phyloP scores from a whole-genome alignment of 2,888 invertebrate genomes.

The Aporophyla nigra region DNA sequence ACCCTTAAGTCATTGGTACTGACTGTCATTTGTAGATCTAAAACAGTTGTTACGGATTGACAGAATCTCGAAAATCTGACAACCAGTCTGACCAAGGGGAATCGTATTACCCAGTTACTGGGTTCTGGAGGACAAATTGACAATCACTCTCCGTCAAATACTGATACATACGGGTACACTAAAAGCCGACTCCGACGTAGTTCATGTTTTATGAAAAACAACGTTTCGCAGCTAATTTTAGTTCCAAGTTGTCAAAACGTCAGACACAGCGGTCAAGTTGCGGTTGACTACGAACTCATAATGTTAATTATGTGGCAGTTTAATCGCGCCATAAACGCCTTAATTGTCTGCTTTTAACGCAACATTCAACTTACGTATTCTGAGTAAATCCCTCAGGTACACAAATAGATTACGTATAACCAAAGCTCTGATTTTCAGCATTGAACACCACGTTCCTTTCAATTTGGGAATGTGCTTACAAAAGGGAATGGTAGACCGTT shows the following conservation, averaged over 20 bases:
- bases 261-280: slow-evolving; percentile 48
- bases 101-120: neutral
- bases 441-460: slow-evolving; percentile 62
- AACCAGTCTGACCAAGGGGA: neutral
- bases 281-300: slow-evolving; percentile 15
- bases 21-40: no score
- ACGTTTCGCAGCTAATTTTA: slow-evolving; percentile 35
- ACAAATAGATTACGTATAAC: slow-evolving; percentile 60
- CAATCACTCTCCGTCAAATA: no score
- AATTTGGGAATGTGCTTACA: slow-evolving; percentile 71
- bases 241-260: slow-evolving; percentile 52
- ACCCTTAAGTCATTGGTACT: neutral
- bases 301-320: slow-evolving; percentile 34
- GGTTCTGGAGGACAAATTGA: no score
- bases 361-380: slow-evolving; percentile 39
- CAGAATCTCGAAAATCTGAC: neutral
- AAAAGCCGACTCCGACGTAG: neutral
- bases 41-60: neutral
- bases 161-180: neutral
- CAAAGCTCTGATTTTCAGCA: slow-evolving; percentile 64
- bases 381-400: slow-evolving; percentile 37
- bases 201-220: slow-evolving; percentile 1
- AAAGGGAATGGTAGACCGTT: slow-evolving; percentile 63
- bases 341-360: slow-evolving; percentile 30
- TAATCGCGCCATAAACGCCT: slow-evolving; percentile 28